These are phyloP conservation scores for Dorcus parallelipipedus DNA, from an alignment of 2,888 invertebrate species.

Conservation along the genomic window DNA sequence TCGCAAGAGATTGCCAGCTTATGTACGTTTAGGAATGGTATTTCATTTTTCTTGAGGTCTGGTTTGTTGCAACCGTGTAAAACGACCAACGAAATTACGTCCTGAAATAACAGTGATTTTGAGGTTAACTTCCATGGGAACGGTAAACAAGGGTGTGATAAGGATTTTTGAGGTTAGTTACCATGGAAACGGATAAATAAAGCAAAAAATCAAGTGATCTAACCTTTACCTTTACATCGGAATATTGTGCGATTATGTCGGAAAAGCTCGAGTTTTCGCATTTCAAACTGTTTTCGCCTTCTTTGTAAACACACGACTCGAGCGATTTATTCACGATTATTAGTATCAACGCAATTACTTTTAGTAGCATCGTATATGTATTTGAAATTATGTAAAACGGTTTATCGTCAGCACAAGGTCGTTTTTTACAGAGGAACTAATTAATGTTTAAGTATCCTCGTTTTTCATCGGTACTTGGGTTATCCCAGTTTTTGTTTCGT, in stretches of 20 bases:
- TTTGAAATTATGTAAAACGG: too few species aligned
- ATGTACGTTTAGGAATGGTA: constrained; percentile 23
- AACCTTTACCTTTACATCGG: not conserved
- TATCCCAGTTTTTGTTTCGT: too few species aligned
- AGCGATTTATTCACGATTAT: not conserved
- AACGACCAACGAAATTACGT: constrained; percentile 6
- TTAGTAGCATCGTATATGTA: too few species aligned
- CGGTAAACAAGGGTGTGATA: too few species aligned
- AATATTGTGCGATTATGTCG: not conserved
- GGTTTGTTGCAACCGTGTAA: constrained; percentile 11
- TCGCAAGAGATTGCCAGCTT: constrained; percentile 19
- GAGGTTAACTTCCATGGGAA: not conserved
- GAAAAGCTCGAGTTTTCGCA: not conserved
- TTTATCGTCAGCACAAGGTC: too few species aligned
- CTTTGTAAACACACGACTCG: not conserved
- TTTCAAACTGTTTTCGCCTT: not conserved
- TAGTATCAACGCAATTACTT: not conserved
- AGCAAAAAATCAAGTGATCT: too few species aligned
- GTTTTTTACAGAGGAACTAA: too few species aligned
- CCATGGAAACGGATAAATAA: too few species aligned
- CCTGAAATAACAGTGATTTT: constrained; percentile 10
- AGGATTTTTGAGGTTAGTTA: too few species aligned
- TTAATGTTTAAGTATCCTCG: too few species aligned
- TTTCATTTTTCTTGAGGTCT: constrained; percentile 7
- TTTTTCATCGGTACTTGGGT: too few species aligned